Evolutionary conservation across 2,888 invertebrate species (phyloP).

Genomic region (Chrysodeixis includens): DNA sequence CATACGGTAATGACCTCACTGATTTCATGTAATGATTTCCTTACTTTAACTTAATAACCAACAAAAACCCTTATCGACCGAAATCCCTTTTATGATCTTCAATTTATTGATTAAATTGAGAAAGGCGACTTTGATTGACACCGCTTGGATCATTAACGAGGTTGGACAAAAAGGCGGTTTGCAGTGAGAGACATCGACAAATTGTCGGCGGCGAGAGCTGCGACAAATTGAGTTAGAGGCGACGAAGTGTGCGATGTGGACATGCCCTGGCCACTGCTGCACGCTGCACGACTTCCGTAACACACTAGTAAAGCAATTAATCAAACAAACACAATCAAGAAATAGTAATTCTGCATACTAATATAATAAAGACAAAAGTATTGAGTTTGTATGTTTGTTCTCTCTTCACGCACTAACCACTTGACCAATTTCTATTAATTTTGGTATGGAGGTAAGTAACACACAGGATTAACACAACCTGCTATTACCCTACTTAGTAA

Average conservation of each 20-base stretch:
- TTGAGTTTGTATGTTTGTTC: too few relatives aligned
- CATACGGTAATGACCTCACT: neutral
- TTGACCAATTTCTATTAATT: too few relatives aligned
- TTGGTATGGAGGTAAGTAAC: too few relatives aligned
- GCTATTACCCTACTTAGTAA: too few relatives aligned
- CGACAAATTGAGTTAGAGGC: slow-evolving; percentile 72
- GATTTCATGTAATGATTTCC: neutral
- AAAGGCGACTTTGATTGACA: slow-evolving; percentile 59
- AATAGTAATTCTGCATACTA: too few relatives aligned
- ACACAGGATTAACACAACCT: too few relatives aligned
- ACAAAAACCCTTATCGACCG: slow-evolving; percentile 15
- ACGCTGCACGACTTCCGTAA: slow-evolving; percentile 35
- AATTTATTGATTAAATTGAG: slow-evolving; percentile 43
- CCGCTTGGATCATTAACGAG: slow-evolving; percentile 58
- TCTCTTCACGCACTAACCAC: too few relatives aligned
- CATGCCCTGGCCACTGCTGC: slow-evolving; percentile 37
- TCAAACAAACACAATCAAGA: neutral
- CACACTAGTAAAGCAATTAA: slow-evolving; percentile 14
- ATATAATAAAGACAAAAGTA: too few relatives aligned
- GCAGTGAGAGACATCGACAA: slow-evolving; percentile 66
- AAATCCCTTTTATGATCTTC: slow-evolving; percentile 19
- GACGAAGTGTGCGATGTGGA: slow-evolving; percentile 50
- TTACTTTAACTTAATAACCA: slow-evolving; percentile 21
- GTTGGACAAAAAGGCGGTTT: slow-evolving; percentile 56
- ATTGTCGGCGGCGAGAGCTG: slow-evolving; percentile 60